These are phyloP conservation scores for Florisuga fusca DNA, from an alignment of 2,797 vertebrate species.

Conservation along the genomic window DNA sequence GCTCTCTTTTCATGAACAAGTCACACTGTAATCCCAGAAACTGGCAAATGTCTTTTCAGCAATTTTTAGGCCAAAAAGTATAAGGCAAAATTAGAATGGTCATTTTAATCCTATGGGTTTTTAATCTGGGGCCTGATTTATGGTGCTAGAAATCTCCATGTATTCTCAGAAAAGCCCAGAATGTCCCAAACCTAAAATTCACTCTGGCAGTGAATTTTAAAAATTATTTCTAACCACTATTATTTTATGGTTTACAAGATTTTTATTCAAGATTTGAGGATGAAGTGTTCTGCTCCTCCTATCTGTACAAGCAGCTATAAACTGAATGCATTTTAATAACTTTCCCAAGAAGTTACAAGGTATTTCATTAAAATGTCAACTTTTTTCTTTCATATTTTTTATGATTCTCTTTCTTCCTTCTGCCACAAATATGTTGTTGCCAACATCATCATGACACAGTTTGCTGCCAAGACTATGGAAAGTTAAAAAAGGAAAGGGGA, in stretches of 20 bases:
- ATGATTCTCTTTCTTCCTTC: conserved; percentile 70
- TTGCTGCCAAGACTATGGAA: conserved; percentile 67
- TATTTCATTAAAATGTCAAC: conserved; percentile 71
- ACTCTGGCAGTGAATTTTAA: neutral
- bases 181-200: neutral
- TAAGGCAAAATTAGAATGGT: too few relatives aligned
- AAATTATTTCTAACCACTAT: neutral
- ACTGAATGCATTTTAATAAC: conserved; percentile 52
- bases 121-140: too few relatives aligned
- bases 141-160: neutral
- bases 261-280: conserved; percentile 22
- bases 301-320: conserved; percentile 25
- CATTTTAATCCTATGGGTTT: too few relatives aligned
- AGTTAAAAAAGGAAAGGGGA: conserved; percentile 64
- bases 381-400: conserved; percentile 67
- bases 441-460: conserved; percentile 70
- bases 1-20: neutral
- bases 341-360: conserved; percentile 60
- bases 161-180: neutral
- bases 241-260: neutral
- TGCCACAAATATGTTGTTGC: conserved; percentile 70
- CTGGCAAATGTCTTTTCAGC: neutral
- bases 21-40: neutral
- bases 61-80: too few relatives aligned
- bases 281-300: neutral